Base-by-base conservation (phyloP, 2,113 vertebrate species). In the Dasyprocta punctata region DNA sequence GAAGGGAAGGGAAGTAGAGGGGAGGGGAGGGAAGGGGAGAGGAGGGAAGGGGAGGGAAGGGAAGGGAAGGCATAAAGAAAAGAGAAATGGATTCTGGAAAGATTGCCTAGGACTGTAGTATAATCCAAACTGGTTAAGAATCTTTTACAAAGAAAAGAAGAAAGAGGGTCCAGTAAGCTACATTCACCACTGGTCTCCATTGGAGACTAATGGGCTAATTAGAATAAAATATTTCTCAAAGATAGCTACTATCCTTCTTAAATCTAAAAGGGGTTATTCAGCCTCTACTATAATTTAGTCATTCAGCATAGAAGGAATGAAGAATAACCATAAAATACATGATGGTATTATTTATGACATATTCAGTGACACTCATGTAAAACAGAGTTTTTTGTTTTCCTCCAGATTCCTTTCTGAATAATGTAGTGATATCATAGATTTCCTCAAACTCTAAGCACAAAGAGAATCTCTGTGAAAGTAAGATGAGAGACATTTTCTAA, bases 161-260 rank as follows among this genome's bases (percentile, higher is more conserved):
- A 98, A 97, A 86, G 93, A 92, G 92, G 89, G 94, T 98, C 96
- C 80, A 86, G 84, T 90, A 96, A 98, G 97, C 98, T 98, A 93
- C 89, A 94, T 98, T 98, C 95, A 95, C 82, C 73, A 96, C 85
- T 97, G 96, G 98, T 98, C 98, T 98, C 97, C 98, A 95, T 49
- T 98, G 97, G 98, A 98, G 96, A 98, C 98, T 98, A 98, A 98
- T 98, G 98, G 98, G 98, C 97, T 98, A 98, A 98, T 96, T 97
- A 95, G 97, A 97, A 98, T 98, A 98, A 98, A 98, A 94, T 97
- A 98, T 98, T 98, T 96, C 98, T 98, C 97, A 98, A 98, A 98
- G 98, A 98, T 97, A 98, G 97, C 95, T 96, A 89, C 97, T 98
- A 97, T 97, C 96, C 90, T 97, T 98, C 97, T 93, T 88, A 94